Conservation (phyloP, 2,797 vertebrate genomes). For the Sebastes hubbsi region DNA sequence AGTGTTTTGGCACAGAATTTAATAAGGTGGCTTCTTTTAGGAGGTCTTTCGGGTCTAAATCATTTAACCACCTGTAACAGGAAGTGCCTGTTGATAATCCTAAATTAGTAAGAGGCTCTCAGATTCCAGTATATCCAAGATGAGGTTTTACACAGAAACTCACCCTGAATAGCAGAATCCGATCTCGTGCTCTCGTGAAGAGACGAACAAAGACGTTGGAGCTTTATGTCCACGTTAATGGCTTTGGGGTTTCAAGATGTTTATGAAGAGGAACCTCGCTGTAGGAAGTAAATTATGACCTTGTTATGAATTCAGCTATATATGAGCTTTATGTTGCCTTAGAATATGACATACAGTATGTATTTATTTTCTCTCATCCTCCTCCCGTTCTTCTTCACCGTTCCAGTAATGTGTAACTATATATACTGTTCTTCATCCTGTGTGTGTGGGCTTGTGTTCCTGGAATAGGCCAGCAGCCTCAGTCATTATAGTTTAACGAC, state of each 20-base stretch:
- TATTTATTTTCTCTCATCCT: slow-evolving; percentile 29
- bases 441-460: slow-evolving; percentile 41
- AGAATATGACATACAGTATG: slow-evolving; percentile 9
- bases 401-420: slow-evolving; percentile 21
- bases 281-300: slow-evolving; percentile 30
- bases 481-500: slow-evolving; percentile 18
- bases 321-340: slow-evolving; percentile 16
- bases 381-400: background rate
- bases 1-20: too few species aligned
- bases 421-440: slow-evolving; percentile 5
- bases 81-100: slow-evolving; percentile 7
- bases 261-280: slow-evolving; percentile 19
- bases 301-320: slow-evolving; percentile 16
- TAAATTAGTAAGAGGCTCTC: background rate
- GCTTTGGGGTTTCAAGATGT: slow-evolving; percentile 23
- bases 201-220: background rate
- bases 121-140: background rate
- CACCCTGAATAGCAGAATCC: too few species aligned
- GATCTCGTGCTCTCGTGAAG: background rate
- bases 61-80: slow-evolving; percentile 1
- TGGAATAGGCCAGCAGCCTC: slow-evolving; percentile 14
- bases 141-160: background rate
- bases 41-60: background rate
- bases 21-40: too few species aligned
- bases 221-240: slow-evolving; percentile 3